Conservation (phyloP, 2,797 vertebrate species). For the Enteromius trimaculatus region DNA sequence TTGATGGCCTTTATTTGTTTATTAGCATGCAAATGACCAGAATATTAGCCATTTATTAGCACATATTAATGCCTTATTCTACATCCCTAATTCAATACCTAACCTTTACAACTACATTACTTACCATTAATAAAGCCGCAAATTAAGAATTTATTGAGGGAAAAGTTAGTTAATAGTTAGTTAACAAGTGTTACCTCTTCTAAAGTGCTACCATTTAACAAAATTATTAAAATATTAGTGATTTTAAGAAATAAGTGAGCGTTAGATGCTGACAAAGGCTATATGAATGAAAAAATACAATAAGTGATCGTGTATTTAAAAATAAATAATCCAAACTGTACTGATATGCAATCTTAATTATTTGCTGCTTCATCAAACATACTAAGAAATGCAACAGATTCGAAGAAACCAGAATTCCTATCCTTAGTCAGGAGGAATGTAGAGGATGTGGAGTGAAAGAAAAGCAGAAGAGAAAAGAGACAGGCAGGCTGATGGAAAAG, state of each 20-base stretch:
- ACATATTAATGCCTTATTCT: no score
- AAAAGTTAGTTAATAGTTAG: no score
- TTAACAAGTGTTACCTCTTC: no score
- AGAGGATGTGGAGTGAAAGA: conserved; percentile 32
- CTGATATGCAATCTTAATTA: not conserved
- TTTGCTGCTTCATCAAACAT: not conserved
- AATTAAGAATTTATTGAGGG: no score
- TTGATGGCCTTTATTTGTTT: no score
- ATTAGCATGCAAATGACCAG: no score
- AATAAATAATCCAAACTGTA: not conserved
- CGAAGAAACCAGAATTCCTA: not conserved
- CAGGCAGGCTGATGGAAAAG: conserved; percentile 22
- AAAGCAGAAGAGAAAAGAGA: conserved; percentile 22
- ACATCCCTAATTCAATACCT: no score
- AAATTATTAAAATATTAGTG: not conserved
- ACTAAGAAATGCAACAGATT: not conserved
- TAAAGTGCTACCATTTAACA: not conserved
- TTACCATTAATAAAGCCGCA: no score
- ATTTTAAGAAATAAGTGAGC: not conserved
- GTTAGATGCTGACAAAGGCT: not conserved
- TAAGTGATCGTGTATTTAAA: not conserved
- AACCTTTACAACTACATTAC: no score
- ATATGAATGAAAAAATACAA: not conserved
- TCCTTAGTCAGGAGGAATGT: not conserved
- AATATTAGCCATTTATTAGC: no score